These are phyloP conservation scores for Astur gentilis DNA, from an alignment of 2,113 vertebrate species.

Conservation along the genomic window DNA sequence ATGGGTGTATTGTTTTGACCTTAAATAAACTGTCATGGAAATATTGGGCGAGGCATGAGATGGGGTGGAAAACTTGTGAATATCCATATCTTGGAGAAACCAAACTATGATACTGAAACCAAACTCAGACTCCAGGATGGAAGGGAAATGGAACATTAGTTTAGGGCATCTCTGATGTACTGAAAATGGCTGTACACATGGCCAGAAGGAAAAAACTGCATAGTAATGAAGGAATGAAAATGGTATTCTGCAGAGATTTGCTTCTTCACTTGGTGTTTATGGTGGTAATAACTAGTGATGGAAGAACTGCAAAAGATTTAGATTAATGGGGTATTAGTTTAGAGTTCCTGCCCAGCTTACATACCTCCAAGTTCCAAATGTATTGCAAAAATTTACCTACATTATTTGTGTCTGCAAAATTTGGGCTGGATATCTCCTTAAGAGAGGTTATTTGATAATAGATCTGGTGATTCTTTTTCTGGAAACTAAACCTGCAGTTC, in stretches of 20 bases:
- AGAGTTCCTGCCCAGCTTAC: slow-evolving; percentile 16
- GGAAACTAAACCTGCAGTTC: not conserved
- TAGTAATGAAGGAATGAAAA: not conserved
- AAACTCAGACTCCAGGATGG: not conserved
- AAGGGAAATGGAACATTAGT: not conserved
- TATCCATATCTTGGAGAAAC: not conserved
- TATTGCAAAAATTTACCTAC: not conserved
- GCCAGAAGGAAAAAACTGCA: not conserved
- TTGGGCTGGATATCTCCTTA: not conserved
- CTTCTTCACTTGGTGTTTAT: slow-evolving; percentile 15
- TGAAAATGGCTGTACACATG: not conserved
- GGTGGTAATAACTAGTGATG: not conserved
- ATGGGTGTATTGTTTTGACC: not conserved
- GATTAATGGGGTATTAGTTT: slow-evolving; percentile 49
- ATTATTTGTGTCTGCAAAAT: not conserved
- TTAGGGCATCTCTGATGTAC: not conserved
- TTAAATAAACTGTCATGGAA: not conserved
- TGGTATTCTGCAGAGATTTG: not conserved
- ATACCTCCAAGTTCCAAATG: not conserved
- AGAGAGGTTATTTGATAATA: not conserved
- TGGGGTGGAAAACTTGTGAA: not conserved
- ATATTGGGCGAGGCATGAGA: not conserved
- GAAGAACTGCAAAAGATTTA: slow-evolving; percentile 3
- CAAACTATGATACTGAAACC: not conserved
- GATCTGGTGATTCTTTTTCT: not conserved